Evolutionary conservation across 2,113 vertebrate genomes (phyloP).

Genomic region (Ptychochromis oligacanthus): DNA sequence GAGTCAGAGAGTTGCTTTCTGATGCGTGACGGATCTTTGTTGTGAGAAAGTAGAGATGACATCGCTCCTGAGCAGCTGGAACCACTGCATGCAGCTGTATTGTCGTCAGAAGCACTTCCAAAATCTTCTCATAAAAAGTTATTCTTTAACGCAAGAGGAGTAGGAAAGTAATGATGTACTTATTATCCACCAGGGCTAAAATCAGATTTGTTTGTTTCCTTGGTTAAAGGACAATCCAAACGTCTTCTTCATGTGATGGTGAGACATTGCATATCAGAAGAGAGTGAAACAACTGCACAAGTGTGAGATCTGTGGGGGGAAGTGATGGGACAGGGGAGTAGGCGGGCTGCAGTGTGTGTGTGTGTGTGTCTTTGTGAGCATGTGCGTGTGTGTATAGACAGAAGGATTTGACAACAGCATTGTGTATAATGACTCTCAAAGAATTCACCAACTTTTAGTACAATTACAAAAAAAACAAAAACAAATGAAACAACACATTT

Average conservation of each 20-base stretch:
- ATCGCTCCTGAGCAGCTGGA: constrained; percentile 48
- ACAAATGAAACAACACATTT: not conserved
- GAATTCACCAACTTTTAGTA: not conserved
- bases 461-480: constrained; percentile 12
- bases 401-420: constrained; percentile 46
- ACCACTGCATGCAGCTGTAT: constrained; percentile 35
- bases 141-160: not conserved
- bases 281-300: constrained; percentile 58
- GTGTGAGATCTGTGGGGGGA: constrained; percentile 58
- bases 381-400: constrained; percentile 29
- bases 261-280: constrained; percentile 50
- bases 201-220: constrained; percentile 7
- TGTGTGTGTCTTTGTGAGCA: not conserved
- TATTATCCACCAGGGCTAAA: not conserved
- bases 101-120: not conserved
- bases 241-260: constrained; percentile 53
- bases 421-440: constrained; percentile 28
- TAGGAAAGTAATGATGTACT: not conserved
- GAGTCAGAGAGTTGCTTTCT: constrained; percentile 65
- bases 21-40: constrained; percentile 62
- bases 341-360: constrained; percentile 51
- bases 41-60: constrained; percentile 70
- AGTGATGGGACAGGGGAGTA: constrained; percentile 47
- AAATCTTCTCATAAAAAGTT: not conserved
- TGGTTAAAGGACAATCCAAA: constrained; percentile 4